Evolutionary conservation across 2,888 invertebrate genomes (phyloP), one percentile per base, ranked within the genome.

Genomic region (Epistrophe eligans): DNA sequence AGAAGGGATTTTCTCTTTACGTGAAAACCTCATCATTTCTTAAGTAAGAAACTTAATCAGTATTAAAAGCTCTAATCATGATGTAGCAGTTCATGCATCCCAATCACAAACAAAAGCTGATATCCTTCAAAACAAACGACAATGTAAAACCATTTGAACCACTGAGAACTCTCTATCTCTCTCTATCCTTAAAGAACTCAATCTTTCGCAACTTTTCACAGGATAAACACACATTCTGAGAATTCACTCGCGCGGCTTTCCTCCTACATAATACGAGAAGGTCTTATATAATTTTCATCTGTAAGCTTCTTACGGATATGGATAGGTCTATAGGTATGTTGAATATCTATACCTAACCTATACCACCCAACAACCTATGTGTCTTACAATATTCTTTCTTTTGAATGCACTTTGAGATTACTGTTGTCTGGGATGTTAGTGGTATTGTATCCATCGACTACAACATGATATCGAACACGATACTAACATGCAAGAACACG

Each of bases 381-480:
- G n/a, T 55, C 50, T 70, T 57, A n/a, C 32, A 24, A 10, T 52
- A 55, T 38, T 50, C 5, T 43, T 40, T 43, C 45, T 66, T 28
- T 19, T 24, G 17, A 64, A n/a, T 52, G 62, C 79, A 72, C 9
- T 43, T 45, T 48, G 43, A 35, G 24, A 50, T 66, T 58, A 55
- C 13, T 55, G 73, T 40, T 77, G 48, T 67, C 50, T 57, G 40
- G 76, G 58, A 76, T 80, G 66, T 84, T 66, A 52, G 80, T 85
- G 60, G 72, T 64, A 57, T 60, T 77, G 74, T 70, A 83, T 79
- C 83, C 38, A 83, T 77, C 72, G 77, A 77, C 77, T 70, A 50
- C 35, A 83, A 66, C 77, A 87, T 85, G 81, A 70, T 83, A 87
- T 87, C 87, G 87, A 87, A 87, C 87, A 76, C 76, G 87, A 79